These are phyloP conservation scores for Sparus aurata DNA, from an alignment of 2,797 vertebrate genomes.

Conservation along the genomic window DNA sequence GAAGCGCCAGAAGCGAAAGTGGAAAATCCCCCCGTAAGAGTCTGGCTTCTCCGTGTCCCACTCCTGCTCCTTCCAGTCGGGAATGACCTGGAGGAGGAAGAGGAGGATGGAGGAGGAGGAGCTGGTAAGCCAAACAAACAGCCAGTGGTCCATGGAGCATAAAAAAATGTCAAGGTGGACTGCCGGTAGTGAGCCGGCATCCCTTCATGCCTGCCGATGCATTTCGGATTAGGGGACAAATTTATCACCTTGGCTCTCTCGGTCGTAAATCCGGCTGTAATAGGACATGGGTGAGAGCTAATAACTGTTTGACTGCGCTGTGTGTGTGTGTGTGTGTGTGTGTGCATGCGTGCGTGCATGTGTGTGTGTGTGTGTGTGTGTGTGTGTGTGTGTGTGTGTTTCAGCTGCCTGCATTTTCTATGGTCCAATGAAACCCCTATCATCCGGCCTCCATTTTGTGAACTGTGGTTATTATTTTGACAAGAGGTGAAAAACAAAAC, in stretches of 20 bases:
- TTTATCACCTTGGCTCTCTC: conserved; percentile 51
- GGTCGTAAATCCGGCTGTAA: conserved; percentile 68
- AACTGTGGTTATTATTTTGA: conserved; percentile 14
- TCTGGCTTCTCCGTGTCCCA: conserved; percentile 92
- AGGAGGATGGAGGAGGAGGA: conserved; percentile 1
- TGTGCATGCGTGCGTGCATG: conserved; percentile 11
- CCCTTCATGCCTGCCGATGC: conserved; percentile 50
- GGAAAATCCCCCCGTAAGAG: conserved; percentile 93
- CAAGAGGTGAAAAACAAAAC: background rate
- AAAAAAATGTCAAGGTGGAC: conserved; percentile 44
- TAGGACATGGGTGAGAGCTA: conserved; percentile 57
- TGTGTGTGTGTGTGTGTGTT: conserved; percentile 33
- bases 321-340: conserved; percentile 28
- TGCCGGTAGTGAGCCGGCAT: conserved; percentile 19
- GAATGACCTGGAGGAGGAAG: conserved; percentile 89
- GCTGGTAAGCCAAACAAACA: conserved; percentile 53
- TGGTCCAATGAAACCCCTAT: conserved; percentile 15
- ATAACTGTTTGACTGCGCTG: conserved; percentile 44
- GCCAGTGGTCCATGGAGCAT: conserved; percentile 13
- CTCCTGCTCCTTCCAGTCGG: conserved; percentile 98
- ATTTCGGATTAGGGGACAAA: conserved; percentile 58
- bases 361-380: conserved; percentile 6
- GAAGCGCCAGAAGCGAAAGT: conserved; percentile 98
- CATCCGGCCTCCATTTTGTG: conserved; percentile 42
- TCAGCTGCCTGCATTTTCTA: conserved; percentile 27